Conservation (phyloP, 2,797 vertebrate genomes). For the Rhodeus uyekii region DNA sequence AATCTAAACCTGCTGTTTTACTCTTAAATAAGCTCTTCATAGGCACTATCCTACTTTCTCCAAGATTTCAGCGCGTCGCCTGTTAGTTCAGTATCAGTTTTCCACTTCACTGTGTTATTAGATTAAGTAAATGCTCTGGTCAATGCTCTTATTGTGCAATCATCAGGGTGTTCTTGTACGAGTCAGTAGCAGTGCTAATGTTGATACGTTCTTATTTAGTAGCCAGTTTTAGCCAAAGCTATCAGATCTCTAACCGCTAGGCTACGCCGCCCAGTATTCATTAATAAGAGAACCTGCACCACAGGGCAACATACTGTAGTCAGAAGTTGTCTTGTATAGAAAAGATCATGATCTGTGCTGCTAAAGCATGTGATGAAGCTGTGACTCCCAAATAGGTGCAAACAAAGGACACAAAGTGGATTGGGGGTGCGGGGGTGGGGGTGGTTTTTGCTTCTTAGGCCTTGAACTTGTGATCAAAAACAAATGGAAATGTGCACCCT, state of each 20-base stretch:
- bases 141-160: neutral
- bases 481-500: slow-evolving; percentile 42
- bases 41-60: neutral
- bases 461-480: slow-evolving; percentile 58
- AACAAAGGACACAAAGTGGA: neutral
- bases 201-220: neutral
- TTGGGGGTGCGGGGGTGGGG: neutral
- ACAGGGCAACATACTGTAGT: neutral
- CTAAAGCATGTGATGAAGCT: slow-evolving; percentile 38
- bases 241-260: neutral
- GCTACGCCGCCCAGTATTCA: neutral
- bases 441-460: too few species aligned
- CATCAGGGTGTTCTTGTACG: neutral
- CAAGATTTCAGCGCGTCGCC: neutral
- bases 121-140: neutral
- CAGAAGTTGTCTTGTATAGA: neutral
- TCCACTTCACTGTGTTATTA: neutral
- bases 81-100: neutral
- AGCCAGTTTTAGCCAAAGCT: neutral
- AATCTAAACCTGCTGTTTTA: slow-evolving; percentile 4
- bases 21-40: neutral
- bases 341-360: slow-evolving; percentile 6
- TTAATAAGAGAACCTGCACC: neutral
- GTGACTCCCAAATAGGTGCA: slow-evolving; percentile 33
- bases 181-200: neutral